Percentiles rank a stretch among this genome's conserved stretches.
These are phyloP conservation scores for Halcyon chelicuti DNA, from an alignment of 2,797 vertebrate genomes.

Conservation along the genomic window DNA sequence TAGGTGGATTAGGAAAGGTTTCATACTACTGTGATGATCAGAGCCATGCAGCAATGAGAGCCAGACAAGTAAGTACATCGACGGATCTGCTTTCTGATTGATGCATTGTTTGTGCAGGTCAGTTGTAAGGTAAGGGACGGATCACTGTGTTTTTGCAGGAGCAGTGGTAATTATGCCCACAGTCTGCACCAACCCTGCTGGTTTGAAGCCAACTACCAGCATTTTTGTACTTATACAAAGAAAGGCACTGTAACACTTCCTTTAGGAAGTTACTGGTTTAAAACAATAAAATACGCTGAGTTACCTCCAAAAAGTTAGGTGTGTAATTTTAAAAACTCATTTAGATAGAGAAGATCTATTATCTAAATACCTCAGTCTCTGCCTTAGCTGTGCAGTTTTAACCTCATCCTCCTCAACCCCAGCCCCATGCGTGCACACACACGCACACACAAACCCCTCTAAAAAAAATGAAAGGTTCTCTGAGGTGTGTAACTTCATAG, in stretches of 20 bases:
- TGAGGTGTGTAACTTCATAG: not conserved
- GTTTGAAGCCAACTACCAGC: not conserved
- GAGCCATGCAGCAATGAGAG: constrained; percentile 26
- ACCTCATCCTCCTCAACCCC: not conserved
- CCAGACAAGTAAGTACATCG: constrained; percentile 28
- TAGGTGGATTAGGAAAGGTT: constrained; percentile 62
- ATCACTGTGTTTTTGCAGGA: not conserved
- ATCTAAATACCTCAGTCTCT: not conserved
- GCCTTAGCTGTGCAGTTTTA: not conserved
- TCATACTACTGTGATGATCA: constrained; percentile 37
- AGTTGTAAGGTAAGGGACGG: constrained; percentile 27
- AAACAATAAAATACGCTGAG: not conserved
- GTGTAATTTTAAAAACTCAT: not conserved
- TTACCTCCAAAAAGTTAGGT: not conserved
- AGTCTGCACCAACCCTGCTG: not conserved
- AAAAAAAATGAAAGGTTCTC: constrained; percentile 21
- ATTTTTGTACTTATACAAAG: not conserved
- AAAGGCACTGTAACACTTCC: not conserved
- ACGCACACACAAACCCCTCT: not conserved
- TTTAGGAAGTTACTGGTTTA: constrained; percentile 23
- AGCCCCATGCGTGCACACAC: not conserved
- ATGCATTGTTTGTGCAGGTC: constrained; percentile 66
- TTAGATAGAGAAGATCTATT: not conserved
- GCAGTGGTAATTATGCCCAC: not conserved
- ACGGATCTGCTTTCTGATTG: constrained; percentile 30